A percentile compares a stretch with the other conserved stretches of the same genome.
phyloP scores from a whole-genome alignment of 1,140 invertebrate species.

The Nasonia giraulti region DNA sequence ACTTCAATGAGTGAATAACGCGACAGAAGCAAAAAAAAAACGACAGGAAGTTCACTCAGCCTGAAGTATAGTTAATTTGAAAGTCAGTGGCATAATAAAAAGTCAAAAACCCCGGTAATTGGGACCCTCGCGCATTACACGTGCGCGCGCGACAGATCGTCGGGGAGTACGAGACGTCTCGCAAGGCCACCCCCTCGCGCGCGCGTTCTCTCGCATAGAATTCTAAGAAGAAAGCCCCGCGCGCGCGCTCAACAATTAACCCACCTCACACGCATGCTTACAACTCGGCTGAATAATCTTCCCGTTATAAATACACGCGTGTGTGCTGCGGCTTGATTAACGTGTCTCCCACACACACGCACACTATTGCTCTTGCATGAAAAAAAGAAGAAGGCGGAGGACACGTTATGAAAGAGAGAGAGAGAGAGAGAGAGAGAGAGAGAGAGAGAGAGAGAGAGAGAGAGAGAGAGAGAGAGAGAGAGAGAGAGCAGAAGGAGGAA shows the following conservation, averaged over 20 bases:
- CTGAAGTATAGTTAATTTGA: constrained; percentile 17
- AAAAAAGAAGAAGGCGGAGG: constrained; percentile 9
- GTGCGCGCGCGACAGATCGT: background rate
- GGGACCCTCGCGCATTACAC: constrained; percentile 15
- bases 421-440: constrained; percentile 12
- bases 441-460: constrained; percentile 15
- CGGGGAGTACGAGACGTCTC: background rate
- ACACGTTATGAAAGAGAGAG: background rate
- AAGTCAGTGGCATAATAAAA: background rate
- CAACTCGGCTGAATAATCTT: constrained; percentile 25
- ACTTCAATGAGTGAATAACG: no score
- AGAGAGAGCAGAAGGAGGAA: constrained; percentile 28
- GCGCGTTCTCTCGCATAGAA: background rate
- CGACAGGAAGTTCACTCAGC: background rate
- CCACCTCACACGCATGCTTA: constrained; percentile 7
- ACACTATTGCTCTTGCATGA: background rate
- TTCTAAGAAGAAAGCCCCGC: constrained; percentile 16
- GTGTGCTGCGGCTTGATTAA: constrained; percentile 15
- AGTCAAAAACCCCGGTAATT: constrained; percentile 1
- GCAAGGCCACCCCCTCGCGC: background rate
- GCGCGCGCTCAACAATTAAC: constrained; percentile 18
- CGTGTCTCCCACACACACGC: background rate
- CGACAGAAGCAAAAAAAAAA: no score
- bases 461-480: constrained; percentile 18
- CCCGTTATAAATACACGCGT: background rate